These are phyloP conservation scores for Nixonia krombeini DNA, from an alignment of 1,140 invertebrate species.

Conservation along the genomic window DNA sequence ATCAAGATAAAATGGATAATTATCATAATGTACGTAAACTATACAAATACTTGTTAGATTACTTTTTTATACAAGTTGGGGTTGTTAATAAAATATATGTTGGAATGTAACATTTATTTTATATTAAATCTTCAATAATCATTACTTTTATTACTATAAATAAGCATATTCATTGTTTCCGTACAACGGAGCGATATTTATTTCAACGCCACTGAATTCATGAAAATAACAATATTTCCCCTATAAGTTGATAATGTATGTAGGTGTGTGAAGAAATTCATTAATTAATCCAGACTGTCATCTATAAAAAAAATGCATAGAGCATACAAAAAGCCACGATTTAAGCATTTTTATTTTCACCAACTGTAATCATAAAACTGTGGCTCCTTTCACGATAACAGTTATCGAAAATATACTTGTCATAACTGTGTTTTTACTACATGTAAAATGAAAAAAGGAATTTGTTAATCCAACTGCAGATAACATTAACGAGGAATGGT, in stretches of 20 bases:
- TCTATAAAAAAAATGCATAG: conserved; percentile 17
- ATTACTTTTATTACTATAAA: conserved; percentile 27
- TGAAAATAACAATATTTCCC: conserved; percentile 37
- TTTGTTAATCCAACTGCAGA: background rate
- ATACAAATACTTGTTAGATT: conserved; percentile 46
- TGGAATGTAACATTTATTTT: conserved; percentile 67
- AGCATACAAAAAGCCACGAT: conserved; percentile 4
- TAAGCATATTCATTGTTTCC: conserved; percentile 28
- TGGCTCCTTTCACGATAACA: conserved; percentile 35
- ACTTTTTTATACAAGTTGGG: conserved; percentile 20
- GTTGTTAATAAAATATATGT: conserved; percentile 57
- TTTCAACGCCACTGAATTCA: conserved; percentile 21
- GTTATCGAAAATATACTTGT: conserved; percentile 47
- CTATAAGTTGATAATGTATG: conserved; percentile 23
- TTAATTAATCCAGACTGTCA: conserved; percentile 1
- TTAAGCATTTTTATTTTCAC: background rate
- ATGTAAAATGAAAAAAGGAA: conserved; percentile 24
- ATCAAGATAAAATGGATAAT: too few relatives aligned
- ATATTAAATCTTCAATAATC: conserved; percentile 61
- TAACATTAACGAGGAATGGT: conserved; percentile 58
- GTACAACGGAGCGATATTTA: conserved; percentile 25
- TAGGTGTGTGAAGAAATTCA: conserved; percentile 22
- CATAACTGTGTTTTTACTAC: conserved; percentile 50
- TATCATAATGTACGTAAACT: too few relatives aligned
- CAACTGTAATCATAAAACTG: background rate